These are phyloP conservation scores for western clawed frog (Xenopus tropicalis) DNA, from an alignment of 2,113 vertebrate species.

Conservation along the genomic window DNA sequence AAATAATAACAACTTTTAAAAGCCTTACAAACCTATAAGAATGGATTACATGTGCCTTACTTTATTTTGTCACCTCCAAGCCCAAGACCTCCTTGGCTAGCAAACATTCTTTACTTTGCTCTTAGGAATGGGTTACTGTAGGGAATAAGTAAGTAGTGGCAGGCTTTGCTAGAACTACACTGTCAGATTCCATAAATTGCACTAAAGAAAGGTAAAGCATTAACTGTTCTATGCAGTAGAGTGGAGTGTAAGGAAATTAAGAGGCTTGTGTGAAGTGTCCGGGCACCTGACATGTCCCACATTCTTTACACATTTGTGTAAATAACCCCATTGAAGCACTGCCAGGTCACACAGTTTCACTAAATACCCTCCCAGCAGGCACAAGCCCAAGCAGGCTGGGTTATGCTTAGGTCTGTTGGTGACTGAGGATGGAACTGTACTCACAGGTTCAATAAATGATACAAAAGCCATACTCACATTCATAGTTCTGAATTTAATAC, in stretches of 20 bases:
- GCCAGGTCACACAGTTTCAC: slow-evolving; percentile 7
- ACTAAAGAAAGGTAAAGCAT: neutral
- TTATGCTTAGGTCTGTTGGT: neutral
- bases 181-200: neutral
- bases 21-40: too few relatives aligned
- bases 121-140: neutral
- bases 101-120: too few relatives aligned
- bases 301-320: slow-evolving; percentile 20
- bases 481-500: too few relatives aligned
- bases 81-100: too few relatives aligned
- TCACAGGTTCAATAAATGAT: too few relatives aligned
- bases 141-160: neutral
- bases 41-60: too few relatives aligned
- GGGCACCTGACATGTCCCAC: neutral
- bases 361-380: neutral
- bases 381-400: slow-evolving; percentile 3
- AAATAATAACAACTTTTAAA: too few relatives aligned
- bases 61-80: too few relatives aligned
- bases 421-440: too few relatives aligned
- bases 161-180: neutral
- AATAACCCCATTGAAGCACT: slow-evolving; percentile 16
- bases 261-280: slow-evolving; percentile 10
- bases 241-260: neutral
- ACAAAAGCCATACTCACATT: too few relatives aligned
- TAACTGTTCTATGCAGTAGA: neutral